Percentiles rank a stretch among this genome's conserved stretches.
Conservation (phyloP, 2,797 vertebrate genomes). For the Fratercula arctica region DNA sequence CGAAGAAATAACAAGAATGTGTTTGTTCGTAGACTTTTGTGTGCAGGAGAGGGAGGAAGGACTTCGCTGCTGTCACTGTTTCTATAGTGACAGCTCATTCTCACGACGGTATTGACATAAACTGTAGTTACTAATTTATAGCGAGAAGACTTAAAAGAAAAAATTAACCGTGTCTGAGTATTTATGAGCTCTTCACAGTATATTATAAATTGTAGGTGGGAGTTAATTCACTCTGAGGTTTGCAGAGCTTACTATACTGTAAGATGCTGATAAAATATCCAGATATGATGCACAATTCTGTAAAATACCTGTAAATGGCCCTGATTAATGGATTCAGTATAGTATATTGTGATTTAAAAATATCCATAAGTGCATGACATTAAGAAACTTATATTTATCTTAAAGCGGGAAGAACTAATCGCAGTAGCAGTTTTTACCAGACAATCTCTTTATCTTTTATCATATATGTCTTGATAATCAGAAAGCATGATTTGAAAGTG, state of each 20-base stretch:
- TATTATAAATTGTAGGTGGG: background rate
- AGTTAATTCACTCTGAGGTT: slow-evolving; percentile 1
- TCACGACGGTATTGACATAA: background rate
- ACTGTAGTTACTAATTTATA: background rate
- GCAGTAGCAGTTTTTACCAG: background rate
- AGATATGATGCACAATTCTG: background rate
- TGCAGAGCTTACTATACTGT: background rate
- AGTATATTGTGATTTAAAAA: background rate
- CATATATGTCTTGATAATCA: background rate
- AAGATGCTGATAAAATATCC: background rate
- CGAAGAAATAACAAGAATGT: slow-evolving; percentile 17
- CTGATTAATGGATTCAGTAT: background rate
- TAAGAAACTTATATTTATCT: background rate
- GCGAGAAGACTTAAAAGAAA: background rate
- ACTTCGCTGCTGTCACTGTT: slow-evolving; percentile 30
- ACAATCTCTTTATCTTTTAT: background rate
- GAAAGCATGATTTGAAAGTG: background rate
- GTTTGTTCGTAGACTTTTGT: slow-evolving; percentile 24
- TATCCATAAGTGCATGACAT: background rate
- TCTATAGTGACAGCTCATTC: slow-evolving; percentile 54
- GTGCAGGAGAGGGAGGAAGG: slow-evolving; percentile 34
- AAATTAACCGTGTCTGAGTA: background rate
- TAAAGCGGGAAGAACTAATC: background rate
- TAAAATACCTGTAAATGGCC: background rate
- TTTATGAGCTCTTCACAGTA: slow-evolving; percentile 1